Base-by-base conservation (phyloP, 92 coral and sea anemone species). In the Porites evermanni region DNA sequence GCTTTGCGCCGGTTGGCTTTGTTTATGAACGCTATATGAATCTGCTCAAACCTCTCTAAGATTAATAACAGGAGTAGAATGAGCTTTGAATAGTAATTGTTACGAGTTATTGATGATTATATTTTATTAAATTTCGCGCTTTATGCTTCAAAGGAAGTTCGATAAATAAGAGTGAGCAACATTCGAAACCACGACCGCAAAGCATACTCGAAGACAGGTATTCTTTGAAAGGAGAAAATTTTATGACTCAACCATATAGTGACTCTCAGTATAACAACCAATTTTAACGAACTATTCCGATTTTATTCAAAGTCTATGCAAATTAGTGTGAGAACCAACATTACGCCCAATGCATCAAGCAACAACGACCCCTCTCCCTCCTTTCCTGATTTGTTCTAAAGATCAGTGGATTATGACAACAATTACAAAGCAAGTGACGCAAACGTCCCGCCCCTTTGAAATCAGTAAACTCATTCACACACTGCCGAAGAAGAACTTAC, bases 111-210 rank as follows among this genome's bases (percentile, higher is more conserved):
- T 75, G 17, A 75, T 75, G 79, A n/a, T 53, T 54, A 75, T 75
- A 53, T 75, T 75, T 53, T 20, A 53, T 58, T 26, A 75, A 75
- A 53, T 75, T 53, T 53, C 79, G 38, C 47, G 79, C 38, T 61
- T 20, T 7, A 75, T 38, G 65, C 54, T 71, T 71, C 75, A n/a
- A 71, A 71, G 44, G 75, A 71, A 71, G 75, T 71, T 71, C 38
- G 79, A 53, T 75, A 53, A 54, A 75, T n/a, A 75, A 75, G 79
- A 75, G 79, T 75, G 79, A 75, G 66, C 66, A 54, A 75, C 79
- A 75, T 75, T 75, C 79, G 79, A 75, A 75, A 75, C 79, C 79
- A 75, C 66, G 79, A 75, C 79, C 63, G 63, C 79, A 75, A 75
- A 32, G 44, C 44, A 32, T 2, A 32, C 44, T 32, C 44, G 44